A percentile compares a stretch with the other conserved stretches of the same genome.
Evolutionary conservation across 2,113 vertebrate species (phyloP).

Genomic region (Ia io): DNA sequence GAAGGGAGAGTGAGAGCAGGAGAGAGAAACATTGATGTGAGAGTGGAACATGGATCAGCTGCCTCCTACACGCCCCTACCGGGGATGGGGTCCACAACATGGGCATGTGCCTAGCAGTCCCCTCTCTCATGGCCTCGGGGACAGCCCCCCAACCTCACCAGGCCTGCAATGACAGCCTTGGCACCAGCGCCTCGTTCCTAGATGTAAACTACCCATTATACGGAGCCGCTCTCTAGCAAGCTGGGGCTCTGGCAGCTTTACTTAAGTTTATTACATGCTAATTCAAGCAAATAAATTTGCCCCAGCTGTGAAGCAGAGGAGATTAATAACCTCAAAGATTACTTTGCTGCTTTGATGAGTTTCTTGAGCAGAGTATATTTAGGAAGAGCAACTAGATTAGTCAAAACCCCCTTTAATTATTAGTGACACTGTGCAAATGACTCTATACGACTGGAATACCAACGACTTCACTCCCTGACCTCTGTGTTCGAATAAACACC

Average conservation of each 20-base stretch:
- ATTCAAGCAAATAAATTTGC: constrained; percentile 91
- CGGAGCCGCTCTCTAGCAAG: constrained; percentile 72
- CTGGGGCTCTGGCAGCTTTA: constrained; percentile 81
- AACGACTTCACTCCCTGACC: constrained; percentile 89
- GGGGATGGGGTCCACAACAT: too few relatives aligned
- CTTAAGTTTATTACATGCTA: constrained; percentile 89
- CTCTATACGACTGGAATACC: constrained; percentile 86
- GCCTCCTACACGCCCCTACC: too few relatives aligned
- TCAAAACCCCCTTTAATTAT: constrained; percentile 90
- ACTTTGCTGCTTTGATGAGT: constrained; percentile 87
- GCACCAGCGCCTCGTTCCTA: constrained; percentile 54
- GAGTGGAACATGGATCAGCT: too few relatives aligned
- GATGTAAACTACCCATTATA: constrained; percentile 75
- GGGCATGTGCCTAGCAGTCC: neutral
- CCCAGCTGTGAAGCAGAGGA: constrained; percentile 86
- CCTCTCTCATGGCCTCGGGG: rapidly evolving
- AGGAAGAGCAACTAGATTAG: constrained; percentile 88
- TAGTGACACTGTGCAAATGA: constrained; percentile 90
- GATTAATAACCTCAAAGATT: constrained; percentile 91
- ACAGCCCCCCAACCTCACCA: neutral
- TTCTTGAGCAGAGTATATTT: constrained; percentile 89
- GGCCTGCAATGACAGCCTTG: neutral
- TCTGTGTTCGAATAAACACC: constrained; percentile 87
- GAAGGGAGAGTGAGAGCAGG: too few relatives aligned
- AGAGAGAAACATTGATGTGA: too few relatives aligned